Base-by-base conservation (phyloP, 1,140 invertebrate genomes). In the Ganaspis sp. region DNA sequence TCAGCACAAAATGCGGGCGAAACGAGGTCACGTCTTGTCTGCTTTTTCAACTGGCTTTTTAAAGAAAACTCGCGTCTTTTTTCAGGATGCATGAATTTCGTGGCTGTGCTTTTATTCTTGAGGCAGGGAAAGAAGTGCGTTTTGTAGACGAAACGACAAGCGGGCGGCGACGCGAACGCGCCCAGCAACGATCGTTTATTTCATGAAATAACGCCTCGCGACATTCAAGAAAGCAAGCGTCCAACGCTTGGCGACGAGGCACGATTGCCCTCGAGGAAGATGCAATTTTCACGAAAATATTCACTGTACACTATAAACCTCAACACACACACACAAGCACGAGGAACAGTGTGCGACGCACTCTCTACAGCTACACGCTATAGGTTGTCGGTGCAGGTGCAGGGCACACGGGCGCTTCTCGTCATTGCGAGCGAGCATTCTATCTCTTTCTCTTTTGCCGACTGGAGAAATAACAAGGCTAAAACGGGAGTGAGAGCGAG, bases 351-450 rank as follows among this genome's bases (percentile, higher is more conserved):
- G 58, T 64, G 58, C 58, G 23, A 64, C 58, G 74, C 76, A 81
- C 77, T 81, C 75, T 77, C 64, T 74, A 77, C 76, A 71, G n/a
- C 34, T 81, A 72, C 69, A 79, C 73, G 78, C 73, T 83, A 85
- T 84, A 53, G 69, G 72, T 73, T 84, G 78, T 70, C 74, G 78
- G 79, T 54, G 78, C 80, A 87, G 82, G 78, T 87, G 78, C 78
- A 81, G 78, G 70, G 54, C 54, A 64, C 70, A 74, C 64, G 76
- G 21, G n/a, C 69, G 42, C 71, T 78, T 77, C 81, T 77, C 76
- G 70, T 79, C 26, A 49, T 49, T 49, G 45, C 45, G 45, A 49
- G 38, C 49, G 72, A 64, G 69, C 69, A 9, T 77, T 49, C 69
- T 74, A 29, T 75, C 74, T 73, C 70, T 70, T 54, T 74, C 37